These are phyloP conservation scores for Formicarius rufipectus DNA, from an alignment of 2,113 vertebrate genomes.

Conservation along the genomic window DNA sequence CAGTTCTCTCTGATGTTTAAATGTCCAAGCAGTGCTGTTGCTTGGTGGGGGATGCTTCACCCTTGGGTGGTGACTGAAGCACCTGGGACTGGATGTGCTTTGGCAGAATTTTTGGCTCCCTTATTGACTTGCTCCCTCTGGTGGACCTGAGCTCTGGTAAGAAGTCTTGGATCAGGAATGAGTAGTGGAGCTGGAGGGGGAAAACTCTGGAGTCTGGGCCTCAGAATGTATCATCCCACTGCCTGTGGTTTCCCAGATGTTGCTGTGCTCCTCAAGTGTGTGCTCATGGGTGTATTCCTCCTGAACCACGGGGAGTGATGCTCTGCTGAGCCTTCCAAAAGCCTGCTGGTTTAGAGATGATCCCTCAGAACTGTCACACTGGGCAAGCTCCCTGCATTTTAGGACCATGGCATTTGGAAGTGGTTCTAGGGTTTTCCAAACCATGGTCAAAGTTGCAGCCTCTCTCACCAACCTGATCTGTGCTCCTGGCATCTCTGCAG, in stretches of 20 bases:
- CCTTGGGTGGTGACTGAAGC: background rate
- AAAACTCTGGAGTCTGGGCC: background rate
- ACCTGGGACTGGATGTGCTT: fast-evolving
- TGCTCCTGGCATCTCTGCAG: too few species aligned
- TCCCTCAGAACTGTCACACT: background rate
- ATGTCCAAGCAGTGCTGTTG: fast-evolving
- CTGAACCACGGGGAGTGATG: background rate
- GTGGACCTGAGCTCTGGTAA: background rate
- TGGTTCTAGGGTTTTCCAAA: background rate
- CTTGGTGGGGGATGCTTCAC: background rate
- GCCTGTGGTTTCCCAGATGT: background rate
- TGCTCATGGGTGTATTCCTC: background rate
- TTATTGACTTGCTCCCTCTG: background rate
- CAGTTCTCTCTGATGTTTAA: background rate
- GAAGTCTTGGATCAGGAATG: background rate
- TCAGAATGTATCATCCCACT: background rate
- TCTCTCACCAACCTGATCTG: too few species aligned
- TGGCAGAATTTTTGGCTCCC: background rate
- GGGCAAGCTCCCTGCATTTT: background rate
- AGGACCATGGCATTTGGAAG: background rate
- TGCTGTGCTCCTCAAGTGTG: background rate
- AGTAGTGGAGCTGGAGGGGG: background rate
- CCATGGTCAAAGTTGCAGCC: too few species aligned
- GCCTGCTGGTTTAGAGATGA: background rate
- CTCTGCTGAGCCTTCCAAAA: background rate